Conservation (phyloP, 2,113 vertebrate species). For the Otolemur garnettii region DNA sequence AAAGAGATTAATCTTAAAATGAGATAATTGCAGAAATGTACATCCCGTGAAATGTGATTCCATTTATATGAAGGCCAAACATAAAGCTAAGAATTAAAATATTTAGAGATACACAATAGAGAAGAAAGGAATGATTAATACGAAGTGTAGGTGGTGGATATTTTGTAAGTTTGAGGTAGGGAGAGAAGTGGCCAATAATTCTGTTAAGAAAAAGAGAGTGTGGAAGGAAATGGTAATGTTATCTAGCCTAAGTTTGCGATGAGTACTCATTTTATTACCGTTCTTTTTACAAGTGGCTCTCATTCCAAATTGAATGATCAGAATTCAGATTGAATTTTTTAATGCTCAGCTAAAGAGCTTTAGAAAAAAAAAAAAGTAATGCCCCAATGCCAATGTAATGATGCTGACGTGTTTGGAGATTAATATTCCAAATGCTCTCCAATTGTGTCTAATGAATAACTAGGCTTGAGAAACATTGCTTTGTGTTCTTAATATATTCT, state of each 20-base stretch:
- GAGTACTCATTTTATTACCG: background rate
- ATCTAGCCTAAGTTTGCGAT: background rate
- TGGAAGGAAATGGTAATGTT: background rate
- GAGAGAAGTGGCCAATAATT: background rate
- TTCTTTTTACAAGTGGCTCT: conserved; percentile 14
- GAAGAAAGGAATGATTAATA: background rate
- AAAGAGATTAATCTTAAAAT: background rate
- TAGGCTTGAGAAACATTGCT: background rate
- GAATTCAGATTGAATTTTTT: too few species aligned
- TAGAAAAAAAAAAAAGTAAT: background rate
- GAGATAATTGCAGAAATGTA: background rate
- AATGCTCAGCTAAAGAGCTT: conserved; percentile 1
- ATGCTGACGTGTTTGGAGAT: background rate
- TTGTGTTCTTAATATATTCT: background rate
- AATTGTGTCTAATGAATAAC: background rate
- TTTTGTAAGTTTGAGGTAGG: background rate
- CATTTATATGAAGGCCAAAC: background rate
- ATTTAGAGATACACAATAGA: background rate
- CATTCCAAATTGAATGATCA: background rate
- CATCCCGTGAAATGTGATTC: background rate
- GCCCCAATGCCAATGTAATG: background rate
- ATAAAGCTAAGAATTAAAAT: background rate
- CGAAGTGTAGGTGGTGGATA: background rate
- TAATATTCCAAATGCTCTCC: background rate
- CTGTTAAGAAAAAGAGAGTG: background rate